These are phyloP conservation scores for Desmophyllum pertusum DNA, from an alignment of 92 coral and sea anemone species.

Conservation along the genomic window DNA sequence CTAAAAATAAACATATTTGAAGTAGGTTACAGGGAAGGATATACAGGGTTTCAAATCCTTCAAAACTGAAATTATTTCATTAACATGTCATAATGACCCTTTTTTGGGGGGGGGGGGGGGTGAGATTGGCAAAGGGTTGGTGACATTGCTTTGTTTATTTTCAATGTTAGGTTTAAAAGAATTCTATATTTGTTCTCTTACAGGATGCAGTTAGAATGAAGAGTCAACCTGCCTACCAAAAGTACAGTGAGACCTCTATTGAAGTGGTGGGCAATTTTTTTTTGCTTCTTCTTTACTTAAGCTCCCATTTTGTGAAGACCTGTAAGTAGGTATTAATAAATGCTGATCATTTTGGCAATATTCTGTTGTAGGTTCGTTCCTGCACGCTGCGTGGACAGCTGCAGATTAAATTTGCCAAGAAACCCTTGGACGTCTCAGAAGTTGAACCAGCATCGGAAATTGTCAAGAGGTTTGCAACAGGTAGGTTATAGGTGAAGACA, in stretches of 20 bases:
- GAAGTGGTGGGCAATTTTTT: conserved; percentile 66
- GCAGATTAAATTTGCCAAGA: conserved; percentile 75
- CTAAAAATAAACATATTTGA: no score
- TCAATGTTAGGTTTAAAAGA: no score
- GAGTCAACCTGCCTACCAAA: conserved; percentile 80
- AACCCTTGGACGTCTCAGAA: conserved; percentile 84
- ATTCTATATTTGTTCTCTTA: background rate
- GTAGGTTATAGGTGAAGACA: conserved; percentile 23
- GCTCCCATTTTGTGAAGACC: background rate
- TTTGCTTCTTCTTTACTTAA: background rate
- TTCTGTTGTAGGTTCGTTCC: conserved; percentile 73
- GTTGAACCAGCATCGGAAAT: conserved; percentile 95
- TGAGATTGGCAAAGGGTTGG: no score
- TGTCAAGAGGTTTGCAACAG: conserved; percentile 94
- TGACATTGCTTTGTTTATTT: background rate
- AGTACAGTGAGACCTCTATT: conserved; percentile 85
- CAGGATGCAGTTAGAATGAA: conserved; percentile 90
- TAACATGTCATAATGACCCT: no score
- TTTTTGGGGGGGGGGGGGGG: no score
- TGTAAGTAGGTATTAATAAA: background rate
- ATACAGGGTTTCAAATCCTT: no score
- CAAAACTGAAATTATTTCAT: no score
- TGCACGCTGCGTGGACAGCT: conserved; percentile 97
- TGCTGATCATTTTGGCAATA: background rate
- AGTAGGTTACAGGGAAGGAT: no score